These are phyloP conservation scores for Ditylenchus weischeri DNA, from an alignment of 2,888 invertebrate species.

Conservation along the genomic window DNA sequence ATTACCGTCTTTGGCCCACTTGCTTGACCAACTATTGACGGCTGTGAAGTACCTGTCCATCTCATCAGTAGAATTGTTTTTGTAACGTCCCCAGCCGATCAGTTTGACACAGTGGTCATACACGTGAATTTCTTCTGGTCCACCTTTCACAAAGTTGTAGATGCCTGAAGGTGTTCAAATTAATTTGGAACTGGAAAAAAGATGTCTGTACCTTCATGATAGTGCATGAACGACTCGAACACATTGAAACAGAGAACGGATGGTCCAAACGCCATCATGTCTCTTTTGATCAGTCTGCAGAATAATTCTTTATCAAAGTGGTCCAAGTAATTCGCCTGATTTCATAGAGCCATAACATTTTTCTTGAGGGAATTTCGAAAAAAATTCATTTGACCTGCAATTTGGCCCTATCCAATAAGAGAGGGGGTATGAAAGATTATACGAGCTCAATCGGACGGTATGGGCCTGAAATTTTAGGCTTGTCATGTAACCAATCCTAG, in stretches of 20 bases:
- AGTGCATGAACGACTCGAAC: constrained; percentile 34
- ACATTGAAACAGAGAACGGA: constrained; percentile 15
- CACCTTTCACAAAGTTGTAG: constrained; percentile 27
- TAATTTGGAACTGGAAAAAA: constrained; percentile 9
- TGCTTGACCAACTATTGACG: constrained; percentile 31
- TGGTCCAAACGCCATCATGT: constrained; percentile 9
- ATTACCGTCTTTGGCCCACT: constrained; percentile 27
- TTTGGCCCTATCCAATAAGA: too few relatives aligned
- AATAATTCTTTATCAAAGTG: too few relatives aligned
- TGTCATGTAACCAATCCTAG: too few relatives aligned
- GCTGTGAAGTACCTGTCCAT: constrained; percentile 17
- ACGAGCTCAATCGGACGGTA: too few relatives aligned
- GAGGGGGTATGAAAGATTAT: too few relatives aligned
- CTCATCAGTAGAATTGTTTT: constrained; percentile 1
- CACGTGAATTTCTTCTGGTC: constrained; percentile 20
- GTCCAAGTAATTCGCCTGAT: too few relatives aligned
- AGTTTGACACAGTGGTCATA: constrained; percentile 26
- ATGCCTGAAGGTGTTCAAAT: constrained; percentile 20
- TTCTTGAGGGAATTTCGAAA: too few relatives aligned
- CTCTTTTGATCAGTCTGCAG: constrained; percentile 6
- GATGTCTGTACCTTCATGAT: constrained; percentile 24
- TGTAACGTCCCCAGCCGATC: constrained; percentile 22
- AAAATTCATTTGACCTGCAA: too few relatives aligned
- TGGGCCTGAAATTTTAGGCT: too few relatives aligned
- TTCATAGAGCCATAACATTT: too few relatives aligned